These are phyloP conservation scores for Leptopilina boulardi DNA, from an alignment of 1,140 invertebrate species.

Conservation along the genomic window DNA sequence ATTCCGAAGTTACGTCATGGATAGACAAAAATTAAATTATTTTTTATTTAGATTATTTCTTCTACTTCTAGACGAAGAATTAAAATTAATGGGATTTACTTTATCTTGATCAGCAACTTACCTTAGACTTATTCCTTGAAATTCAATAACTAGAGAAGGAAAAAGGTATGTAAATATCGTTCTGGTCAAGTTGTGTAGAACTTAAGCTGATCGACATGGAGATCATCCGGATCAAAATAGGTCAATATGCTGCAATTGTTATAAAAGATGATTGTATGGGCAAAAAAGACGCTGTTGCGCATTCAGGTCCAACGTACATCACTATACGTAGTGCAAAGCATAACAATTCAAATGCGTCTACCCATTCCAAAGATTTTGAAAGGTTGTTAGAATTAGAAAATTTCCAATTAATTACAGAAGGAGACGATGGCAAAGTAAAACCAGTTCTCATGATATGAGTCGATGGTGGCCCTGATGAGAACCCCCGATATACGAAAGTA, in stretches of 20 bases:
- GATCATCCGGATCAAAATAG: conserved; percentile 49
- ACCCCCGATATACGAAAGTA: conserved; percentile 67
- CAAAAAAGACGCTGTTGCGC: conserved; percentile 56
- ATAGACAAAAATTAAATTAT: too few species aligned
- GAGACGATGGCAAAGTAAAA: conserved; percentile 41
- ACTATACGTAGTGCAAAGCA: conserved; percentile 66
- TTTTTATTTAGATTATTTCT: too few species aligned
- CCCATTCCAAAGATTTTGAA: conserved; percentile 30
- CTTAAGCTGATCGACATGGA: background rate
- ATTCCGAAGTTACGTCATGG: background rate
- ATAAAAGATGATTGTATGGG: conserved; percentile 55
- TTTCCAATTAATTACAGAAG: conserved; percentile 54
- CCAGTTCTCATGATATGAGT: conserved; percentile 38
- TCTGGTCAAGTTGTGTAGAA: background rate
- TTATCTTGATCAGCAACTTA: background rate
- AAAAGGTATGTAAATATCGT: background rate
- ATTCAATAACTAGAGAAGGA: background rate
- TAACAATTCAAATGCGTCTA: conserved; percentile 51
- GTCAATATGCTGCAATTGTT: conserved; percentile 65
- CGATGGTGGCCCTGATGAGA: conserved; percentile 70
- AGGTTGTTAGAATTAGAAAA: background rate
- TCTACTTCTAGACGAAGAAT: conserved; percentile 52
- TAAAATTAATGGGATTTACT: background rate
- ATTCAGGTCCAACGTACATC: conserved; percentile 70
- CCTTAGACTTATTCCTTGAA: background rate